phyloP scores from a whole-genome alignment of 2,888 invertebrate species.

The Tenthredo mesomela region DNA sequence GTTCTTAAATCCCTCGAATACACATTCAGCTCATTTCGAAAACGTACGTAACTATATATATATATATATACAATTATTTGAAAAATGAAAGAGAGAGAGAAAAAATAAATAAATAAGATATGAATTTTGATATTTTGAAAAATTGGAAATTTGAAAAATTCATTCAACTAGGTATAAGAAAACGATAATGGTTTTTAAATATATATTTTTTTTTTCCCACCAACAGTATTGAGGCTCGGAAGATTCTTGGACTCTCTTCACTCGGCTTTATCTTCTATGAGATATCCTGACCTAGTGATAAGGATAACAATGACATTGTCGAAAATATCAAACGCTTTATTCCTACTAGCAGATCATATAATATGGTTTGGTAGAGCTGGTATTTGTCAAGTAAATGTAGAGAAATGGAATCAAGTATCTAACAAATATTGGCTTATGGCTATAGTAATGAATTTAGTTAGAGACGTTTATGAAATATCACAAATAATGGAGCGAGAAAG shows the following conservation, averaged over 20 bases:
- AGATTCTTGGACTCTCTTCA: constrained; percentile 91
- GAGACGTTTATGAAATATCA: constrained; percentile 92
- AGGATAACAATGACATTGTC: constrained; percentile 88
- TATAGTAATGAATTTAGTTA: constrained; percentile 87
- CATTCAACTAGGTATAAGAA: constrained; percentile 20
- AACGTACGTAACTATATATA: no score
- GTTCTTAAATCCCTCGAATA: constrained; percentile 90
- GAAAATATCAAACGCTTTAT: constrained; percentile 89
- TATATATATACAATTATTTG: no score
- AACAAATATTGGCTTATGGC: constrained; percentile 93
- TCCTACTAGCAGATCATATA: constrained; percentile 91
- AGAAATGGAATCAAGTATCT: constrained; percentile 87
- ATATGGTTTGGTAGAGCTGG: constrained; percentile 91
- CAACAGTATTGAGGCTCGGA: constrained; percentile 90
- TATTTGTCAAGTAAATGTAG: constrained; percentile 83
- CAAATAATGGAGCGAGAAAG: constrained; percentile 80
- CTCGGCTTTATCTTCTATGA: constrained; percentile 85
- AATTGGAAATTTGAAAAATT: constrained; percentile 24
- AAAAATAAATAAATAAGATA: not conserved
- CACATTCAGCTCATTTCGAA: constrained; percentile 91
- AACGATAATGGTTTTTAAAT: constrained; percentile 6
- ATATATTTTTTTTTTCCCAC: constrained; percentile 69
- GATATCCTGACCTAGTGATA: constrained; percentile 86
- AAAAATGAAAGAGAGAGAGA: no score
- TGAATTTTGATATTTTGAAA: constrained; percentile 18